Evolutionary conservation across 2,797 vertebrate species (phyloP).

Genomic region (Acanthurus tractus): DNA sequence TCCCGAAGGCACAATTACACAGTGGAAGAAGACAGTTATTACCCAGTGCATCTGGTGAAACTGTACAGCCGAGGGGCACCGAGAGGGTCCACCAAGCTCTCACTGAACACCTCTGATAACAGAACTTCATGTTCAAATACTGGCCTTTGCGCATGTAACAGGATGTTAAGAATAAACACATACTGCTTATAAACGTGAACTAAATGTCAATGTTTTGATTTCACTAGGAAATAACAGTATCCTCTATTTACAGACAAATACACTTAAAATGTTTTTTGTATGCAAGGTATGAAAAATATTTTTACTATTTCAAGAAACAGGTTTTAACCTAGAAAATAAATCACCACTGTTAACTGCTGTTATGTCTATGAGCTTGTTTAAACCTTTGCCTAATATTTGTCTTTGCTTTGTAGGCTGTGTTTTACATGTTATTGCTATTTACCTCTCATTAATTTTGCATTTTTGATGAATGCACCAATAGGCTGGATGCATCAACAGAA

Average conservation of each 20-base stretch:
- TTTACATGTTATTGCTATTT: neutral
- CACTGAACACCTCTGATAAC: constrained; percentile 42
- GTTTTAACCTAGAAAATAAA: neutral
- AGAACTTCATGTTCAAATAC: constrained; percentile 16
- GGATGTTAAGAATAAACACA: constrained; percentile 14
- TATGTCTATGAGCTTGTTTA: neutral
- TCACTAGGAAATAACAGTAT: neutral
- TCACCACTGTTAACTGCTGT: neutral
- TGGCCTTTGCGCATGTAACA: constrained; percentile 8
- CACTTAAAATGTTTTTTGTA: neutral
- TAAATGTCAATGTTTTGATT: neutral
- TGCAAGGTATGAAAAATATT: too few relatives aligned
- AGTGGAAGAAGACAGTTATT: constrained; percentile 72
- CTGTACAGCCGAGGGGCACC: constrained; percentile 47
- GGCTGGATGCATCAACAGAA: neutral
- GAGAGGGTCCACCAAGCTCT: constrained; percentile 36
- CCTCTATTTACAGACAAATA: neutral
- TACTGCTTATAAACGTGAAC: neutral
- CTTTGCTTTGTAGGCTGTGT: neutral
- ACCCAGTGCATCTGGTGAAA: constrained; percentile 72
- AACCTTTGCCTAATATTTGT: neutral
- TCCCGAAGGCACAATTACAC: constrained; percentile 68
- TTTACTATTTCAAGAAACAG: neutral
- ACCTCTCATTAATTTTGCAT: neutral
- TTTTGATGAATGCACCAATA: neutral